phyloP scores from a whole-genome alignment of 1,140 invertebrate genomes.

The Hyles vespertilio region DNA sequence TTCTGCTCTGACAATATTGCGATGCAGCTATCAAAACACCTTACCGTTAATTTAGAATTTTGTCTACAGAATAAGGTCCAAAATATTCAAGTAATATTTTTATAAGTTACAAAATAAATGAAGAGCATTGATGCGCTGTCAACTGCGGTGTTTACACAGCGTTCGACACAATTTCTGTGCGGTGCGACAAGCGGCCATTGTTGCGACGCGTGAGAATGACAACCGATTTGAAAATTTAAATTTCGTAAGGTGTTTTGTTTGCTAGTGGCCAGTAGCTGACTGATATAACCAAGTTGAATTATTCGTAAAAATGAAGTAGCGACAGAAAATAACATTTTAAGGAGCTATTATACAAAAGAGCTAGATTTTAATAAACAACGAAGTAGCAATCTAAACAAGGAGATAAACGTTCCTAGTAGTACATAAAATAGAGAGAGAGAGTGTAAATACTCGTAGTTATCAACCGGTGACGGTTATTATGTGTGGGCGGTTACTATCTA shows the following conservation, averaged over 20 bases:
- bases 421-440: too few species aligned
- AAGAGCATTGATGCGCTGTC: conserved; percentile 57
- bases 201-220: conserved; percentile 16
- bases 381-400: too few species aligned
- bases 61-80: conserved; percentile 22
- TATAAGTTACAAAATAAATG: conserved; percentile 65
- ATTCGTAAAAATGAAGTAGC: too few species aligned
- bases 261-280: too few species aligned
- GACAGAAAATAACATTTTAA: too few species aligned
- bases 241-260: background rate
- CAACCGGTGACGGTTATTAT: too few species aligned
- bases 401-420: too few species aligned
- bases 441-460: too few species aligned
- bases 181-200: conserved; percentile 28
- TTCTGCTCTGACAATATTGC: conserved; percentile 3
- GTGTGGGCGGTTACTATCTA: too few species aligned
- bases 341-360: too few species aligned
- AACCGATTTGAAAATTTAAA: conserved; percentile 3
- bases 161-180: conserved; percentile 20
- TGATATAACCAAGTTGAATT: too few species aligned
- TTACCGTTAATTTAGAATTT: conserved; percentile 13
- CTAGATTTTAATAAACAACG: too few species aligned
- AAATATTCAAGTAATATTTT: conserved; percentile 44
- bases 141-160: conserved; percentile 46
- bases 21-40: conserved; percentile 2